phyloP scores from a whole-genome alignment of 2,113 vertebrate species.

The Anhinga anhinga region DNA sequence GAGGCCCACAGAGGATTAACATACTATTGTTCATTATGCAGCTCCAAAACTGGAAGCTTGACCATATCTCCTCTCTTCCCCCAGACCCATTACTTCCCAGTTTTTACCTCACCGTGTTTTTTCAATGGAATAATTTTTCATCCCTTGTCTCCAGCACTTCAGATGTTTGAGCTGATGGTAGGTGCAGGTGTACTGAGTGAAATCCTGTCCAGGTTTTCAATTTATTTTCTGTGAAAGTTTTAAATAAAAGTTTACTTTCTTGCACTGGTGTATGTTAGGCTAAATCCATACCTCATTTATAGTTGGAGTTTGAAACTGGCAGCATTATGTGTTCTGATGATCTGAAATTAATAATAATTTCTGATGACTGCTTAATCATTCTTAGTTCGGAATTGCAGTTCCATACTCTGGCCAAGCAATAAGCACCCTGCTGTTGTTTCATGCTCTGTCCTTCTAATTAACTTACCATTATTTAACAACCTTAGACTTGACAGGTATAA shows the following conservation, averaged over 20 bases:
- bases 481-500: neutral
- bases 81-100: neutral
- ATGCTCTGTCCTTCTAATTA: neutral
- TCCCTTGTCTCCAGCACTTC: neutral
- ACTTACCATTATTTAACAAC: neutral
- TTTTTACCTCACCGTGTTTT: neutral
- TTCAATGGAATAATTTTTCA: neutral
- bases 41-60: neutral
- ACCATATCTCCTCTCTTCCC: neutral
- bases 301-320: neutral
- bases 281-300: neutral
- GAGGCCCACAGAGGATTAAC: neutral
- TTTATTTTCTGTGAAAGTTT: neutral
- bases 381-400: neutral
- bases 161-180: neutral
- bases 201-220: neutral
- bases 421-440: neutral
- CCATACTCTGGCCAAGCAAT: neutral
- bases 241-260: neutral
- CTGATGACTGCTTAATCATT: neutral
- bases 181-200: neutral
- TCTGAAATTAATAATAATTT: neutral
- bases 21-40: neutral
- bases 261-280: neutral
- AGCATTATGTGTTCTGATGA: neutral